Conservation (phyloP, 2,797 vertebrate genomes). For the Dromococcyx pavoninus region DNA sequence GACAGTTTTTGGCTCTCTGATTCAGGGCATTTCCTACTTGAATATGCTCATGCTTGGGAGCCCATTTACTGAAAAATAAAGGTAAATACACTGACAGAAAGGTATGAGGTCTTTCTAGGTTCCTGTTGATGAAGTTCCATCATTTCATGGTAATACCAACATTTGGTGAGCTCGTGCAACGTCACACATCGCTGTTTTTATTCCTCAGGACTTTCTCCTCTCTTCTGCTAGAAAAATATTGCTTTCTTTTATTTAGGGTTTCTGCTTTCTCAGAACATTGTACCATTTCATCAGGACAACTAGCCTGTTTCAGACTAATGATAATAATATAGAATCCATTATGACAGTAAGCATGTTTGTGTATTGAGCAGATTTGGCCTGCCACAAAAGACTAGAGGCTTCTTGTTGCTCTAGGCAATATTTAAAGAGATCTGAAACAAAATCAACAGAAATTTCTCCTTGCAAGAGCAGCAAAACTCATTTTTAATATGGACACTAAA, state of each 20-base stretch:
- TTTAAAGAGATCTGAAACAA: background rate
- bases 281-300: background rate
- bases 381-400: background rate
- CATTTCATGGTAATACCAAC: background rate
- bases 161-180: background rate
- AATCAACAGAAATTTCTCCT: background rate
- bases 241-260: background rate
- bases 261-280: background rate
- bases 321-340: background rate
- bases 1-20: background rate
- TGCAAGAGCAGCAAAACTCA: background rate
- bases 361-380: background rate
- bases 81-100: background rate
- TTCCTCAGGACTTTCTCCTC: background rate
- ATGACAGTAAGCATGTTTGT: background rate
- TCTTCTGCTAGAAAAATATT: background rate
- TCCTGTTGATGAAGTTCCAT: background rate
- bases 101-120: background rate
- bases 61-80: background rate
- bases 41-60: background rate
- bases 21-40: conserved; percentile 30
- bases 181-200: background rate
- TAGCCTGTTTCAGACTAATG: background rate
- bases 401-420: background rate
- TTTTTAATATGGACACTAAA: background rate